Percentiles rank a stretch among this genome's conserved stretches.
Evolutionary conservation across 30 jellyfish, hydroid and myxozoan species (phyloP).

Genomic region (Aurelia sp.): DNA sequence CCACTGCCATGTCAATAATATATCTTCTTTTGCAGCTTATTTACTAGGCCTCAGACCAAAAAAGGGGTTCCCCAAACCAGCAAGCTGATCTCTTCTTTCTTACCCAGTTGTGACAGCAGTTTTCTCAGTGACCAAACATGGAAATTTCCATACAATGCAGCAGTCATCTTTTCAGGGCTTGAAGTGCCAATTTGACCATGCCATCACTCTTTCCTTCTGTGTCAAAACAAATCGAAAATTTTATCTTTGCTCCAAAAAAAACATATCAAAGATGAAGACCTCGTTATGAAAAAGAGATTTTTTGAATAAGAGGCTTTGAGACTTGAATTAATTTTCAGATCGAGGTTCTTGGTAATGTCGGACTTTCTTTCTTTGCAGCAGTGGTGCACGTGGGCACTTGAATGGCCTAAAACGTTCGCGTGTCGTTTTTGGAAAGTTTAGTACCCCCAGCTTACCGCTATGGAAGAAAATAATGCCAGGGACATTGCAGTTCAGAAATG

Average conservation of each 20-base stretch:
- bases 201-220: background rate
- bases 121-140: slow-evolving; percentile 78
- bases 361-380: background rate
- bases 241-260: background rate
- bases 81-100: no score
- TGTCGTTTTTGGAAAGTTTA: no score
- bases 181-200: background rate
- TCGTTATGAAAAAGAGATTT: background rate
- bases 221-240: background rate
- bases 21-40: no score
- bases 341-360: slow-evolving; percentile 31
- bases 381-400: no score
- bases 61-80: no score
- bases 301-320: no score
- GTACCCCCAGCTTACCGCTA: background rate
- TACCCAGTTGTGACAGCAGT: slow-evolving; percentile 74
- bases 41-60: no score
- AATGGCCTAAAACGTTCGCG: no score
- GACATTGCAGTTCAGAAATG: background rate
- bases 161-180: slow-evolving; percentile 20
- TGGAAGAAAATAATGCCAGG: background rate
- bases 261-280: background rate
- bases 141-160: slow-evolving; percentile 53
- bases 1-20: no score
- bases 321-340: background rate